Percentiles rank a stretch among this genome's conserved stretches.
Conservation (phyloP, 2,888 invertebrate species). For the Spodoptera picta region DNA sequence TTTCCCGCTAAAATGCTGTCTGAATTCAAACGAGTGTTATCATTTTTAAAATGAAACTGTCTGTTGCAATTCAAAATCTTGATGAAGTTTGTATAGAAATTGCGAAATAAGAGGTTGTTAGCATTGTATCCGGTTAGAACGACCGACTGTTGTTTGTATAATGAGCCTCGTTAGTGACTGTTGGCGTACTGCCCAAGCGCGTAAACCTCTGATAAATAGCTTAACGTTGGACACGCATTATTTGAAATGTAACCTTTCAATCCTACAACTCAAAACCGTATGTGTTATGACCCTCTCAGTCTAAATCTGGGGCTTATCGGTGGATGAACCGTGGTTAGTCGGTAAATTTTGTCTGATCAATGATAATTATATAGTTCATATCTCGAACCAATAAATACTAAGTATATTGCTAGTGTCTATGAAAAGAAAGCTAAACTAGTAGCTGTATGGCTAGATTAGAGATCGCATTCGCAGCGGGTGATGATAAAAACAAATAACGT, state of each 20-base stretch:
- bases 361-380: neutral
- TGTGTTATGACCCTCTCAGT: slow-evolving; percentile 1
- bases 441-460: slow-evolving; percentile 25
- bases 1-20: slow-evolving; percentile 12
- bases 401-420: neutral
- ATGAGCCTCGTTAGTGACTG: slow-evolving; percentile 75
- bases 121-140: slow-evolving; percentile 61
- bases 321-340: neutral
- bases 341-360: neutral
- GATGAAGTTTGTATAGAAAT: slow-evolving; percentile 40
- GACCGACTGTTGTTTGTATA: slow-evolving; percentile 70
- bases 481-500: slow-evolving; percentile 52
- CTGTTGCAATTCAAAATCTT: slow-evolving; percentile 21
- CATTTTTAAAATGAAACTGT: slow-evolving; percentile 26
- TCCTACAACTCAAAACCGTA: slow-evolving; percentile 11
- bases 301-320: neutral
- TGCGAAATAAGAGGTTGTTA: slow-evolving; percentile 56
- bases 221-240: slow-evolving; percentile 33
- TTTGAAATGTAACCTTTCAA: slow-evolving; percentile 28
- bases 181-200: slow-evolving; percentile 68
- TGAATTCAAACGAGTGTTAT: slow-evolving; percentile 28
- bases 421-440: slow-evolving; percentile 28
- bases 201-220: slow-evolving; percentile 47
- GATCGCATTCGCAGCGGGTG: slow-evolving; percentile 50
- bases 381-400: neutral